Evolutionary conservation across 2,113 vertebrate species (phyloP), one percentile per base, ranked within the genome.

Genomic region (Eulemur macaco): DNA sequence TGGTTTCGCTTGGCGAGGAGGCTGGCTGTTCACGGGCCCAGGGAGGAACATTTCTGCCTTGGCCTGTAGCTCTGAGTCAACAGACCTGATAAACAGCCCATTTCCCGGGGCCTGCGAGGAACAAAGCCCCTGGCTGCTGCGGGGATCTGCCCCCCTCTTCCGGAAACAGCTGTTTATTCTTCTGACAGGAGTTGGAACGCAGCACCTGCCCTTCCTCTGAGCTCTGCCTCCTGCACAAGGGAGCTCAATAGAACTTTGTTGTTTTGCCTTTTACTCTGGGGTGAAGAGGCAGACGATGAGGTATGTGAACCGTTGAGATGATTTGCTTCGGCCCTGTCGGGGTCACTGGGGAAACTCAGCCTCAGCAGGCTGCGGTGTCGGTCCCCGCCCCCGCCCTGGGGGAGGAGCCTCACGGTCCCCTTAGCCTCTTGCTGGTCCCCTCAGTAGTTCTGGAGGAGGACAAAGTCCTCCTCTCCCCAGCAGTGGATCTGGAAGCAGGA

Each of bases 91-190:
- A 87, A 96, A 93, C 96, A 93, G 95, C 89, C 91, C 58, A 23
- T 69, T 96, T 97, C 95, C 93, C 9, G 0, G 73, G 94, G 91
- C 47, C 20, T 27, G 42, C 58, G 5, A 78, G 88, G 45, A 93
- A 86, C 97, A 96, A 96, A 94, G 90, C 85, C 81, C 31, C 47
- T 34, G 50, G 54, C 92, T 27, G 29, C 90, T 3, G 4, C 1
- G 54, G 78, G 50, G 25, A 39, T 54, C 91, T 66, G 7, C 50
- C 71, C 47, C 42, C 74, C 52, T 58, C 64, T 91, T 97, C 92
- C 95, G 95, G 97, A 95, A 92, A 91, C 94, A 90, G 96, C 92
- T 97, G 92, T 96, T 96, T 91, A 76, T 96, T 97, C 93, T 97
- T 96, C 97, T 96, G 96, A 94, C 95, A 97, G 97, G 95, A 96